These are phyloP conservation scores for Acleris cristana DNA, from an alignment of 2,888 invertebrate species.

Conservation along the genomic window DNA sequence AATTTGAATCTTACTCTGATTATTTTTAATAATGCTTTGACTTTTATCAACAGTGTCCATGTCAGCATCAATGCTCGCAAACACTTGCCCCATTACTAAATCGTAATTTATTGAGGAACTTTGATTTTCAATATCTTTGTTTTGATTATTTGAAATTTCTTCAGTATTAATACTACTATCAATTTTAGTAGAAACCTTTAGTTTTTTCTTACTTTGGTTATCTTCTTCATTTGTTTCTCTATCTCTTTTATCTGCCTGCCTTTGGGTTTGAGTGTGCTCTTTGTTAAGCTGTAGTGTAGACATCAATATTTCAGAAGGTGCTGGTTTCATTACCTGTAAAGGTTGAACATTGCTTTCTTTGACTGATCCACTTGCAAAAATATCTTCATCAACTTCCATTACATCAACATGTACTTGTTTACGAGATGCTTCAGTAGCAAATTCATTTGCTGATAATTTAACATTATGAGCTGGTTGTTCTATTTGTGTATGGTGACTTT, in stretches of 20 bases:
- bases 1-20: constrained; percentile 14
- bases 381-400: constrained; percentile 59
- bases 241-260: constrained; percentile 56
- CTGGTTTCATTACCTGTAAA: constrained; percentile 52
- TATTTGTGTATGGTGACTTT: constrained; percentile 31
- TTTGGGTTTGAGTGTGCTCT: constrained; percentile 53
- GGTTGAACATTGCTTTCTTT: constrained; percentile 58
- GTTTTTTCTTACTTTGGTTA: constrained; percentile 58
- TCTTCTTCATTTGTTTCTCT: constrained; percentile 52
- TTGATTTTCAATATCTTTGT: constrained; percentile 45
- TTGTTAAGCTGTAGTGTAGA: constrained; percentile 51
- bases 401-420: constrained; percentile 41
- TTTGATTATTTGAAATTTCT: constrained; percentile 7
- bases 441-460: constrained; percentile 1
- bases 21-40: constrained; percentile 43
- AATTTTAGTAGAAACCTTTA: constrained; percentile 47
- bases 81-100: constrained; percentile 67
- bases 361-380: constrained; percentile 67
- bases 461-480: background rate
- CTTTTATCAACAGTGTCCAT: constrained; percentile 55
- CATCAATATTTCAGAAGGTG: constrained; percentile 65
- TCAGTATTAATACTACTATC: constrained; percentile 18
- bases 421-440: background rate
- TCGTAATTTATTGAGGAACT: constrained; percentile 71
- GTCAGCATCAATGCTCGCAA: constrained; percentile 74